Evolutionary conservation across 2,113 vertebrate species (phyloP).

Genomic region (Bubo blakistoni): DNA sequence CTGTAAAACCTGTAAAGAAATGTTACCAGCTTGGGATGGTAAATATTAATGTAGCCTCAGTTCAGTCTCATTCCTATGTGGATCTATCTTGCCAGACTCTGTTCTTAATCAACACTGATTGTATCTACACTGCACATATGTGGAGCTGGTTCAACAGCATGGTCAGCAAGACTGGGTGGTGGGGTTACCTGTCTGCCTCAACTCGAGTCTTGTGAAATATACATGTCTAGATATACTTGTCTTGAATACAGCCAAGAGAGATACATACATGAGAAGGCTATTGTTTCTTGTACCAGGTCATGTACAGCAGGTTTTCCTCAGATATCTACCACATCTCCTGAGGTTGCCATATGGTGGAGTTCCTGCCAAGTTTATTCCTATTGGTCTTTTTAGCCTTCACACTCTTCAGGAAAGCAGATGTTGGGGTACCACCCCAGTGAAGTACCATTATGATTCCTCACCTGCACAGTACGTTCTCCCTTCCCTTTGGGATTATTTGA

Average conservation of each 20-base stretch:
- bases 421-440: not conserved
- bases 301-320: not conserved
- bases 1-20: not conserved
- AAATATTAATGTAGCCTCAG: not conserved
- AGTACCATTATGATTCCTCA: not conserved
- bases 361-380: constrained; percentile 31
- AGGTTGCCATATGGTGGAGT: constrained; percentile 1
- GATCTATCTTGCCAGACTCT: not conserved
- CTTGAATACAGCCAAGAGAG: not conserved
- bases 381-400: constrained; percentile 8
- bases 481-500: constrained; percentile 23
- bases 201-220: not conserved
- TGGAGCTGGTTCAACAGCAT: not conserved
- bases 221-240: not conserved
- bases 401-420: constrained; percentile 34
- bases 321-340: not conserved
- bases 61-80: not conserved
- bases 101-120: not conserved
- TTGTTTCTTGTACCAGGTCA: not conserved
- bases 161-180: not conserved
- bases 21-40: not conserved
- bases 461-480: not conserved
- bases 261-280: not conserved
- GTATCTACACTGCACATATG: fast-evolving
- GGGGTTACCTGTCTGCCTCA: not conserved